Evolutionary conservation across 1,140 invertebrate species (phyloP).

Genomic region (Macrocentrus cingulum): DNA sequence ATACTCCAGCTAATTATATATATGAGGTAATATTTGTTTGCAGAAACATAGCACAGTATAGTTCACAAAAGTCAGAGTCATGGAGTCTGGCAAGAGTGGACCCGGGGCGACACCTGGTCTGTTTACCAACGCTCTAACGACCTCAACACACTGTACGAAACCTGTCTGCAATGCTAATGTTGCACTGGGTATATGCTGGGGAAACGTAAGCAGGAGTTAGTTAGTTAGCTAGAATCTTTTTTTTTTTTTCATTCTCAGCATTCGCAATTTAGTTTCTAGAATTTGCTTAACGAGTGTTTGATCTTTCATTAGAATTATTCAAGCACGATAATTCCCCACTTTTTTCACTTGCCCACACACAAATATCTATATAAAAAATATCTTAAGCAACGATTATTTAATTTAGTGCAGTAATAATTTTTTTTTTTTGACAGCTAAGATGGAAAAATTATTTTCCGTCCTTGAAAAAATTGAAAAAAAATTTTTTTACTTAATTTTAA

Average conservation of each 20-base stretch:
- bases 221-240: not conserved
- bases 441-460: too few species aligned
- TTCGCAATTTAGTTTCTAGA: not conserved
- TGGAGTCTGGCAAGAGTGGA: not conserved
- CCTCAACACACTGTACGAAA: slow-evolving; percentile 12
- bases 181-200: not conserved
- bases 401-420: too few species aligned
- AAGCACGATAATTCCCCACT: too few species aligned
- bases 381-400: too few species aligned
- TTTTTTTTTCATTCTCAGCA: slow-evolving; percentile 5
- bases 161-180: slow-evolving; percentile 25
- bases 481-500: too few species aligned
- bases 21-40: slow-evolving; percentile 9
- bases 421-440: too few species aligned
- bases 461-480: too few species aligned
- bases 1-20: too few species aligned
- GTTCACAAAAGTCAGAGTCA: not conserved
- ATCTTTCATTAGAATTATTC: too few species aligned
- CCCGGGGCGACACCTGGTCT: slow-evolving; percentile 12
- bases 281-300: too few species aligned
- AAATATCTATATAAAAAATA: too few species aligned
- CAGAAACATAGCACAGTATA: slow-evolving; percentile 10
- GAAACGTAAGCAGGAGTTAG: not conserved
- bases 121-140: slow-evolving; percentile 26
- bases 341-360: too few species aligned